phyloP scores from a whole-genome alignment of 1,140 invertebrate species.

The Drosophila micromelanica region DNA sequence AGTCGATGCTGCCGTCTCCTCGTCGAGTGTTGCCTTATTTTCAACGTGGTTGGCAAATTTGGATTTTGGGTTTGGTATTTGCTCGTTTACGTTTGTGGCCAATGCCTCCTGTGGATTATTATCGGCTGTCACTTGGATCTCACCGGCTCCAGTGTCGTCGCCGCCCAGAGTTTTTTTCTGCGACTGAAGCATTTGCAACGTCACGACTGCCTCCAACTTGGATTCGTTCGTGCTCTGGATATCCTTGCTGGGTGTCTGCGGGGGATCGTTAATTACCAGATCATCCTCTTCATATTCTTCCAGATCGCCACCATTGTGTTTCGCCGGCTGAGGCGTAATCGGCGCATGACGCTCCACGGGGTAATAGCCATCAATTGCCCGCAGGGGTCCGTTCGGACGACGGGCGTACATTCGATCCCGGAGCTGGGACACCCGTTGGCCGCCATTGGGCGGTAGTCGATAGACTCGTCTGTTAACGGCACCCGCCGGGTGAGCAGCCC shows the following conservation, averaged over 20 bases:
- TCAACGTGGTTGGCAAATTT: not conserved
- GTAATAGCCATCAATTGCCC: conserved; percentile 59
- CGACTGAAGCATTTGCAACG: conserved; percentile 88
- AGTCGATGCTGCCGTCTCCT: conserved; percentile 34
- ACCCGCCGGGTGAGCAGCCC: conserved; percentile 29
- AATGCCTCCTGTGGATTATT: conserved; percentile 80
- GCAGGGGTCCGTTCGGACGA: conserved; percentile 48
- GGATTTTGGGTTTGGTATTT: conserved; percentile 4
- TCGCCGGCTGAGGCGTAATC: conserved; percentile 49
- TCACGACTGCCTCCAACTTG: conserved; percentile 85
- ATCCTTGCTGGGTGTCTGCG: conserved; percentile 67
- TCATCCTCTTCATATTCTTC: conserved; percentile 80
- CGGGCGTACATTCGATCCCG: conserved; percentile 63
- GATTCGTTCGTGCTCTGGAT: conserved; percentile 48
- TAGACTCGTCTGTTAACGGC: conserved; percentile 77
- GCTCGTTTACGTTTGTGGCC: conserved; percentile 39
- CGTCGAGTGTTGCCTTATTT: conserved; percentile 14
- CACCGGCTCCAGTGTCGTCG: conserved; percentile 71
- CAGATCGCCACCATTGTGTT: conserved; percentile 55
- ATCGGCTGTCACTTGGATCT: conserved; percentile 70
- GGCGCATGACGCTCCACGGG: conserved; percentile 69
- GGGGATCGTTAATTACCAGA: conserved; percentile 79
- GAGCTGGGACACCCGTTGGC: conserved; percentile 53
- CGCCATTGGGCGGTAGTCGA: conserved; percentile 62
- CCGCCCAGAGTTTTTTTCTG: conserved; percentile 73